Percentiles rank a stretch among this genome's conserved stretches.
phyloP scores from a whole-genome alignment of 2,113 vertebrate species.

The Pavo muticus region DNA sequence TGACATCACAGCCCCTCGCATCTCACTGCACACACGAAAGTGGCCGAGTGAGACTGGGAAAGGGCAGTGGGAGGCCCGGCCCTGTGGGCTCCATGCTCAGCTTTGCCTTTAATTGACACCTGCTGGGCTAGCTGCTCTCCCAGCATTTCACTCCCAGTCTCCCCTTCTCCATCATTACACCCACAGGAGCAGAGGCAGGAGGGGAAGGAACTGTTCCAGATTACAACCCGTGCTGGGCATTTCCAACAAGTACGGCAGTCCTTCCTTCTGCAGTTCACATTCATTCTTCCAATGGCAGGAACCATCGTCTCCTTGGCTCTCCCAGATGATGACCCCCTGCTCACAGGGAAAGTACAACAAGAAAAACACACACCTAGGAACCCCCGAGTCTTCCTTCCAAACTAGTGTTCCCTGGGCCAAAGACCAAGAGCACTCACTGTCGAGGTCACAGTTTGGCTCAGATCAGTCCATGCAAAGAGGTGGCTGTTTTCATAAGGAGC shows the following conservation, averaged over 20 bases:
- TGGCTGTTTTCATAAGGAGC: background rate
- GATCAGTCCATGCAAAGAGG: background rate
- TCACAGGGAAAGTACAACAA: background rate
- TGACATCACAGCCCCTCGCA: background rate
- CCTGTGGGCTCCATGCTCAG: background rate
- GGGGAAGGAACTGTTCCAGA: background rate
- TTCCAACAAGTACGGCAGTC: background rate
- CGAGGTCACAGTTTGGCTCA: background rate
- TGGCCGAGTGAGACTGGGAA: constrained; percentile 48
- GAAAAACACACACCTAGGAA: background rate
- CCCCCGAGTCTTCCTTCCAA: background rate
- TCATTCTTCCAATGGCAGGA: background rate
- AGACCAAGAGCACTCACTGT: background rate
- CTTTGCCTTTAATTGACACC: constrained; percentile 50
- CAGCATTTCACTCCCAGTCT: background rate
- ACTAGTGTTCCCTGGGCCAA: background rate
- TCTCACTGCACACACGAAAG: background rate
- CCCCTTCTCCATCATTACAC: constrained; percentile 38
- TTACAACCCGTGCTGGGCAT: background rate
- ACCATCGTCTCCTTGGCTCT: background rate
- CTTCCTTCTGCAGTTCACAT: too few relatives aligned
- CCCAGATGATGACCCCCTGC: background rate
- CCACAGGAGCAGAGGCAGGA: background rate
- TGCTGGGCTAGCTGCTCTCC: constrained; percentile 3
- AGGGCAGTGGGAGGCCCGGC: constrained; percentile 29